Evolutionary conservation across 2,797 vertebrate species (phyloP), one percentile per base, ranked within the genome.

Genomic region (Selene dorsalis): DNA sequence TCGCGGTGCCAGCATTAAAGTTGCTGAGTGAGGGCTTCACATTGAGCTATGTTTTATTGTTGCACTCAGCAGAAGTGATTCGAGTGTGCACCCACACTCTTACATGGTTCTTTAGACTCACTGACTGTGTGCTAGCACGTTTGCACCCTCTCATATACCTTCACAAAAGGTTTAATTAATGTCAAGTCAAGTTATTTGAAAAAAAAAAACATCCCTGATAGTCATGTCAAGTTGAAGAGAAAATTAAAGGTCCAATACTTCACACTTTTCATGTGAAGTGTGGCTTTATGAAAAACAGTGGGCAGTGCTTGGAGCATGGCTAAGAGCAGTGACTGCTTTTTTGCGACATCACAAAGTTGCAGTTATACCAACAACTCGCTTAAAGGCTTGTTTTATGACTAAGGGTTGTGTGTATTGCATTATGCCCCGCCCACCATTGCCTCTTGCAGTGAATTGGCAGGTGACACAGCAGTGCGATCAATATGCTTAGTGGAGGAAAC

Each of bases 11-110:
- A 89, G 91, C 90, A 85, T 79, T 88, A 91, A 92, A 94, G 87
- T 88, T 92, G 93, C 94, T 94, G 94, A 94, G 87, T 70, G 86
- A 88, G 88, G 84, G 52, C 69, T 93, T 93, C 72, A 71, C 84
- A 79, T 92, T 87, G 76, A 92, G 85, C 89, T 79, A 3, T 71
- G 70, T 84, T 91, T 90, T 93, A 92, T 63, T 83, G 87, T 89
- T 78, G 75, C 22, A 24, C 84, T 93, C 92, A 92, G 90, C 91
- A 92, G 82, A 90, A 91, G 82, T 41, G 65, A 58, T 75, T 80
- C 2, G 11, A 79, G 73, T 63, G 69, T 22, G 32, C 57, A 30
- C 65, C 13, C 79, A 67, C 63, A 61, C 55, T n/a, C 75, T 18
- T 13, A 53, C 50, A 18, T 50, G 66, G 59, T 69, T 65, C 32